Percentiles rank a stretch among this genome's conserved stretches.
Evolutionary conservation across 2,797 vertebrate species (phyloP).

Genomic region (Micrastur ruficollis): DNA sequence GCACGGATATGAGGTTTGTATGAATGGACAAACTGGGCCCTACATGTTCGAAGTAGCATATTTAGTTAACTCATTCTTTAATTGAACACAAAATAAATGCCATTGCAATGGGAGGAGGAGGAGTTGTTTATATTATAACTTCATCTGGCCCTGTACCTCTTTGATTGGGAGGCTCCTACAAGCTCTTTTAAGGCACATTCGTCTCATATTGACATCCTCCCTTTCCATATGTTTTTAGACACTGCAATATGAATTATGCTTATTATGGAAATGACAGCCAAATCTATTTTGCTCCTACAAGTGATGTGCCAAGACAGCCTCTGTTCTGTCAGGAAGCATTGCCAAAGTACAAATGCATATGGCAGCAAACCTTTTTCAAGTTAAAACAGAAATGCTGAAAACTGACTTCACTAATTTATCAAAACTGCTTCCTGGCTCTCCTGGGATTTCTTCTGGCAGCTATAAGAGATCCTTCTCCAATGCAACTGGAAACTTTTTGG

Average conservation of each 20-base stretch:
- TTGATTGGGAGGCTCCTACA: background rate
- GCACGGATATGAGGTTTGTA: background rate
- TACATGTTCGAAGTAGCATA: background rate
- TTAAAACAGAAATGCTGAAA: conserved; percentile 55
- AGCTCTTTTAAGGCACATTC: background rate
- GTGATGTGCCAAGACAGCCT: conserved; percentile 60
- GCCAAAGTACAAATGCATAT: conserved; percentile 64
- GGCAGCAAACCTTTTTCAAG: conserved; percentile 43
- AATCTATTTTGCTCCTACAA: conserved; percentile 58
- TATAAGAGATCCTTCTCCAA: background rate
- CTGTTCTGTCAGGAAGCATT: conserved; percentile 58
- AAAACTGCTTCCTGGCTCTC: conserved; percentile 55
- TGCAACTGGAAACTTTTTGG: conserved; percentile 31
- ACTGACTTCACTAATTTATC: conserved; percentile 67
- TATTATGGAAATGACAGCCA: conserved; percentile 61
- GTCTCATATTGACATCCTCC: background rate
- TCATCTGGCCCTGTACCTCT: conserved; percentile 29
- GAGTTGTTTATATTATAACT: conserved; percentile 22
- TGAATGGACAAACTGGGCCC: background rate
- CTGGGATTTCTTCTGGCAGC: background rate
- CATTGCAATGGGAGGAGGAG: background rate
- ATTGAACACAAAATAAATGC: background rate
- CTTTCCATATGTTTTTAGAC: conserved; percentile 48
- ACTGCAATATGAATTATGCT: conserved; percentile 52
- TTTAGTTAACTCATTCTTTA: background rate